Percentiles rank a stretch among this genome's conserved stretches.
Conservation (phyloP, 2,797 vertebrate species). For the Sebastes matsubarae region DNA sequence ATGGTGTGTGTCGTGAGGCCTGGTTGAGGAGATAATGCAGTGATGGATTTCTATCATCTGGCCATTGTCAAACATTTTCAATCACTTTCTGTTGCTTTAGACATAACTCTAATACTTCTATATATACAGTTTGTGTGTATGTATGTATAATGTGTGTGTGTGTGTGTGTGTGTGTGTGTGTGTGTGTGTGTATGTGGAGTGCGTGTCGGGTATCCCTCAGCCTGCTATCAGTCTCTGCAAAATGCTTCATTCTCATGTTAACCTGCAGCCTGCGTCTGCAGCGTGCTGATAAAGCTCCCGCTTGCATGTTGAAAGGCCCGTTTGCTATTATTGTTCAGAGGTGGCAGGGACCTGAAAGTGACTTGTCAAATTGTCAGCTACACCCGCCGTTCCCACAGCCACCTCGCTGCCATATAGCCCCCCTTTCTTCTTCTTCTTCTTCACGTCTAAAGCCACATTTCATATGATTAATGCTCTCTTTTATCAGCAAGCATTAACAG, state of each 20-base stretch:
- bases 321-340: constrained; percentile 56
- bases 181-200: not conserved
- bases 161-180: not conserved
- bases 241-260: constrained; percentile 54
- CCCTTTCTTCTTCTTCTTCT: not conserved
- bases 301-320: constrained; percentile 44
- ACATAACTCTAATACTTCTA: not conserved
- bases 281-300: constrained; percentile 56
- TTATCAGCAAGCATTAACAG: constrained; percentile 12
- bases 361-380: constrained; percentile 64
- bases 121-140: not conserved
- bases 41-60: constrained; percentile 73
- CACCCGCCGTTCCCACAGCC: not conserved
- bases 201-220: constrained; percentile 11
- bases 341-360: constrained; percentile 58
- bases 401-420: not conserved
- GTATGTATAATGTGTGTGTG: not conserved
- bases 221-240: constrained; percentile 26
- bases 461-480: constrained; percentile 28
- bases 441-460: not conserved
- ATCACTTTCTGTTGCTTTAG: constrained; percentile 13
- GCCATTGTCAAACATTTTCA: constrained; percentile 41
- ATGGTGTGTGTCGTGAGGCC: constrained; percentile 39
- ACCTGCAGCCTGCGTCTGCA: constrained; percentile 52
- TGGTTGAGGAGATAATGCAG: constrained; percentile 70